phyloP scores from a whole-genome alignment of 1,140 invertebrate species.

The Colletes latitarsis region DNA sequence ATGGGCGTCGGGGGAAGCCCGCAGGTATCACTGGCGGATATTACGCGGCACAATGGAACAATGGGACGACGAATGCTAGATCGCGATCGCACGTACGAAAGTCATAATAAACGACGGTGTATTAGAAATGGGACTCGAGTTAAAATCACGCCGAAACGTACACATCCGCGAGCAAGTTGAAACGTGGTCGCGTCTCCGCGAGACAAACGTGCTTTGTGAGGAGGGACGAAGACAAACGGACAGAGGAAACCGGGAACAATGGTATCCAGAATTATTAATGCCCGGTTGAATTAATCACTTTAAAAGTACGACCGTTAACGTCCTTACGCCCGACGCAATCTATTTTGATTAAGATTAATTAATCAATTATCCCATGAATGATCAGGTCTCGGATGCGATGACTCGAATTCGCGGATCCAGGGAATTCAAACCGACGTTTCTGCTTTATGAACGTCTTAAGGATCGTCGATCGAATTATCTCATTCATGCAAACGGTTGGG shows the following conservation, averaged over 20 bases:
- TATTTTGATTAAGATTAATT: slow-evolving; percentile 53
- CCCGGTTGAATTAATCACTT: slow-evolving; percentile 34
- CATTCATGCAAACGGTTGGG: no score
- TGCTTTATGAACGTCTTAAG: background rate
- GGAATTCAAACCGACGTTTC: background rate
- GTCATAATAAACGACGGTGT: slow-evolving; percentile 46
- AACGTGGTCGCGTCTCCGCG: background rate
- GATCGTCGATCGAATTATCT: background rate
- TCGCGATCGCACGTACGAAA: slow-evolving; percentile 43
- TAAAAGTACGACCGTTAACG: slow-evolving; percentile 28
- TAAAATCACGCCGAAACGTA: slow-evolving; percentile 34
- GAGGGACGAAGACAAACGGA: background rate
- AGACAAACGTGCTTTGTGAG: background rate
- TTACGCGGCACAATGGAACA: slow-evolving; percentile 59
- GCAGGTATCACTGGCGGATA: slow-evolving; percentile 60
- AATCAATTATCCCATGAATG: slow-evolving; percentile 32
- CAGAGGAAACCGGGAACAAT: slow-evolving; percentile 11
- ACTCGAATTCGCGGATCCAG: background rate
- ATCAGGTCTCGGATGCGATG: background rate
- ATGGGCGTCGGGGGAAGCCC: slow-evolving; percentile 25
- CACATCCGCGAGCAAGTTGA: slow-evolving; percentile 20
- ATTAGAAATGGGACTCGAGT: slow-evolving; percentile 29
- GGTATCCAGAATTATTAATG: slow-evolving; percentile 44
- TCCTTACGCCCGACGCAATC: slow-evolving; percentile 36
- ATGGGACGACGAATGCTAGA: slow-evolving; percentile 49